Evolutionary conservation across 2,797 vertebrate genomes (phyloP).

Genomic region (Poecilia velifera): DNA sequence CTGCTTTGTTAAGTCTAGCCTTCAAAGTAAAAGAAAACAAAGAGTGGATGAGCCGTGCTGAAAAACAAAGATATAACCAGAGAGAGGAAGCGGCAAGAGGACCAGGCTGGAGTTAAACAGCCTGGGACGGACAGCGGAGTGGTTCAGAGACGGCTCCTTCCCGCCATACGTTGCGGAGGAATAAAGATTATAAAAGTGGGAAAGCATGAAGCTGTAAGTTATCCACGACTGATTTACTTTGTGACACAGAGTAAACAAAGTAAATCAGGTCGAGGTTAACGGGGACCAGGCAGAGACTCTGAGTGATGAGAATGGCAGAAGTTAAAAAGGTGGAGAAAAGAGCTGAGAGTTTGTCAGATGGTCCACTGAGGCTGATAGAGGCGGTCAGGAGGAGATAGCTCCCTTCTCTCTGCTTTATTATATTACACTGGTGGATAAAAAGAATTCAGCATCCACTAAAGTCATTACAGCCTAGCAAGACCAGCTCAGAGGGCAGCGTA

Average conservation of each 20-base stretch:
- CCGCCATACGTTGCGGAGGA: constrained; percentile 38
- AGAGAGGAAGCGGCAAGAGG: constrained; percentile 46
- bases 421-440: constrained; percentile 71
- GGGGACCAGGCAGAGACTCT: constrained; percentile 22
- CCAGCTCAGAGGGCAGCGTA: constrained; percentile 59
- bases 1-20: constrained; percentile 23
- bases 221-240: constrained; percentile 3
- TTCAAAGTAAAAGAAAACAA: constrained; percentile 23
- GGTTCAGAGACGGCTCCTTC: constrained; percentile 30
- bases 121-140: constrained; percentile 37
- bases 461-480: constrained; percentile 72
- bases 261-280: constrained; percentile 54
- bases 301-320: constrained; percentile 10
- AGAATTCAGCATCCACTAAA: constrained; percentile 72
- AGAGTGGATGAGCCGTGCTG: constrained; percentile 21
- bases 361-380: constrained; percentile 41
- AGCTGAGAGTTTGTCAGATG: not conserved
- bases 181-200: constrained; percentile 26
- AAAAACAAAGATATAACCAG: constrained; percentile 39
- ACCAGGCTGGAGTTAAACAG: constrained; percentile 33
- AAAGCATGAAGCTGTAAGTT: constrained; percentile 20
- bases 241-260: constrained; percentile 6
- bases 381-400: constrained; percentile 52
- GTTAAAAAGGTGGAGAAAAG: constrained; percentile 24
- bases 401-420: constrained; percentile 64